Base-by-base conservation (phyloP, 1,140 invertebrate genomes). In the Temnothorax longispinosus region DNA sequence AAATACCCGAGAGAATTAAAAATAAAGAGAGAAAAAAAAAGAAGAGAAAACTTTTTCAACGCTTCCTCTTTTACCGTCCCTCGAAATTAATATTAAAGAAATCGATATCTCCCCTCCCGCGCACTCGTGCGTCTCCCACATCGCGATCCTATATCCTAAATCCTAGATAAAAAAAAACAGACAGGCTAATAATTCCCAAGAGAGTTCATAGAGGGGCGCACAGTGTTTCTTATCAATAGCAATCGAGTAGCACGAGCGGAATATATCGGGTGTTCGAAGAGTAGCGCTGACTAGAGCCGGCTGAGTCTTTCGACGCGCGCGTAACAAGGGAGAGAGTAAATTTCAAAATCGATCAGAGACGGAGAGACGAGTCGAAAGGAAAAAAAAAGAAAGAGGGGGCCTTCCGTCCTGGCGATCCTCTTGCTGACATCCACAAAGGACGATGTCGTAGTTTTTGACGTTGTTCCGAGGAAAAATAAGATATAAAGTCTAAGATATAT, bases 331-430 rank as follows among this genome's bases (percentile, higher is more conserved):
- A 71, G 35, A 81, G 71, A 71, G 47, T 78, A 58, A 10, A 81
- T 56, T 81, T 81, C 56, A 32, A 84, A 62, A 50, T 75, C 67
- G 52, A 60, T 52, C 41, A 3, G 38, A 44, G 13, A 52, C 44
- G 44, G 44, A 11, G 58, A n/a, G 21, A 72, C 18, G 62, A 67
- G 10, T 47, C 7, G 38, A 52, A 44, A 32, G 18, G 27, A 27
- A 27, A 27, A 27, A 35, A 44, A 56, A 32, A 60, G 27, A 81
- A 64, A 87, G 65, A 85, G 67, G 74, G 78, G 82, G 86, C 87
- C 88, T 87, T 90, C 88, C 86, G 86, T 90, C 88, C 78, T 71
- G 86, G 71, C 89, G 78, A 90, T 65, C 60, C 88, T 86, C 56
- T 38, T 52, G 35, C 54, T 65, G 52, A 86, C 47, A 52, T 88